These are phyloP conservation scores for Drosophila austrosaltans DNA, from an alignment of 2,888 invertebrate genomes.

Conservation along the genomic window DNA sequence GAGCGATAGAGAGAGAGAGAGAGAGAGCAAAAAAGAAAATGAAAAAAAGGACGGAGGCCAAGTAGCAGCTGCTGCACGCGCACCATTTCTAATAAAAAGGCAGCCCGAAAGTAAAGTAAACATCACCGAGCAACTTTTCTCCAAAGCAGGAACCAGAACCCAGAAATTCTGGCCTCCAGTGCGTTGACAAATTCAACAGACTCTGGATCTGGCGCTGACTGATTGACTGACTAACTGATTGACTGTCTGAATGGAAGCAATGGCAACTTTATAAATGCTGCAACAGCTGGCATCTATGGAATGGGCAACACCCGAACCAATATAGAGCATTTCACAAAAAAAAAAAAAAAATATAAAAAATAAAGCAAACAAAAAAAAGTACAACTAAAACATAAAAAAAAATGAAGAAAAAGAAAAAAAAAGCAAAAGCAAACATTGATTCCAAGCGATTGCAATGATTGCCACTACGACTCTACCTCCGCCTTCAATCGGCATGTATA, in stretches of 20 bases:
- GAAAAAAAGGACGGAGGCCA: neutral
- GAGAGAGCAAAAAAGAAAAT: neutral
- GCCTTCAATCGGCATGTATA: slow-evolving; percentile 16
- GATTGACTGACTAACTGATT: slow-evolving; percentile 45
- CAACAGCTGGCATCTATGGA: slow-evolving; percentile 54
- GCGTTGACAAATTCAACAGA: slow-evolving; percentile 58
- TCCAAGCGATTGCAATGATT: slow-evolving; percentile 60
- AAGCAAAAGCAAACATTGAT: slow-evolving; percentile 56
- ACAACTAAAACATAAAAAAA: slow-evolving; percentile 4
- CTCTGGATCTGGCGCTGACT: slow-evolving; percentile 39
- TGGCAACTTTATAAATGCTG: slow-evolving; percentile 62
- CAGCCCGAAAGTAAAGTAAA: slow-evolving; percentile 58
- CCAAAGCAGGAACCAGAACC: slow-evolving; percentile 25
- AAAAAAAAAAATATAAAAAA: neutral
- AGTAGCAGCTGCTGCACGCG: slow-evolving; percentile 22
- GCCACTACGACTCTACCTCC: slow-evolving; percentile 46
- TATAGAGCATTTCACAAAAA: slow-evolving; percentile 56
- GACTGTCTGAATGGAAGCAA: slow-evolving; percentile 14
- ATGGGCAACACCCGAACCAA: slow-evolving; percentile 30
- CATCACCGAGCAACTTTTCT: slow-evolving; percentile 45
- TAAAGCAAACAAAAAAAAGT: neutral
- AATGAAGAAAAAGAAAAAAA: neutral
- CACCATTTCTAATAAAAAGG: slow-evolving; percentile 58
- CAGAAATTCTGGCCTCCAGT: slow-evolving; percentile 52
- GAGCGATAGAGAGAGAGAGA: too few species aligned